These are phyloP conservation scores for Hyposoter didymator DNA, from an alignment of 2,888 invertebrate species.

Conservation along the genomic window DNA sequence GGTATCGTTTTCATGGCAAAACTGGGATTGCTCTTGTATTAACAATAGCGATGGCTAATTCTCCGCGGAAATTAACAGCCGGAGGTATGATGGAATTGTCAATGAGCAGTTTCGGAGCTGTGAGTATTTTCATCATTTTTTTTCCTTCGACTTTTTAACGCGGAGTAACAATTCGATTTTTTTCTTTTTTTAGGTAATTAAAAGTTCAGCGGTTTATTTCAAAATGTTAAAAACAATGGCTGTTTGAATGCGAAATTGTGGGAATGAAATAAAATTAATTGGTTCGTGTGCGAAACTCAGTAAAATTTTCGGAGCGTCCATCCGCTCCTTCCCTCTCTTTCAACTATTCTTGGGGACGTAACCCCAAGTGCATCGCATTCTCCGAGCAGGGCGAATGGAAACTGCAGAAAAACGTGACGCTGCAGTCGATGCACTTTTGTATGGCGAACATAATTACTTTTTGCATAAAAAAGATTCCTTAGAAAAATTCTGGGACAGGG, in stretches of 20 bases:
- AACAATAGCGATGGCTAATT: constrained; percentile 61
- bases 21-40: constrained; percentile 56
- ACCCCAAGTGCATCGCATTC: too few species aligned
- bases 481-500: constrained; percentile 52
- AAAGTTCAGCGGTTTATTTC: constrained; percentile 56
- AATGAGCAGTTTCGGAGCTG: constrained; percentile 57
- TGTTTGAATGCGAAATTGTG: background rate
- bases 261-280: too few species aligned
- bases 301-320: too few species aligned
- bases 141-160: background rate
- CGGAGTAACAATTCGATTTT: background rate
- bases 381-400: too few species aligned
- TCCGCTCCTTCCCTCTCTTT: too few species aligned
- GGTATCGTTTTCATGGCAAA: constrained; percentile 63
- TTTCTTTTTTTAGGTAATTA: constrained; percentile 51
- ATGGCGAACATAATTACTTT: constrained; percentile 32
- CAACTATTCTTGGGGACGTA: too few species aligned
- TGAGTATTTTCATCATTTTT: constrained; percentile 28
- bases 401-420: too few species aligned
- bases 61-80: constrained; percentile 63
- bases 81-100: constrained; percentile 67
- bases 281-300: too few species aligned
- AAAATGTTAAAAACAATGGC: constrained; percentile 56
- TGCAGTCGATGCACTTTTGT: constrained; percentile 40
- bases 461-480: constrained; percentile 29